Conservation (phyloP, 2,888 invertebrate genomes). For the Limulus polyphemus region DNA sequence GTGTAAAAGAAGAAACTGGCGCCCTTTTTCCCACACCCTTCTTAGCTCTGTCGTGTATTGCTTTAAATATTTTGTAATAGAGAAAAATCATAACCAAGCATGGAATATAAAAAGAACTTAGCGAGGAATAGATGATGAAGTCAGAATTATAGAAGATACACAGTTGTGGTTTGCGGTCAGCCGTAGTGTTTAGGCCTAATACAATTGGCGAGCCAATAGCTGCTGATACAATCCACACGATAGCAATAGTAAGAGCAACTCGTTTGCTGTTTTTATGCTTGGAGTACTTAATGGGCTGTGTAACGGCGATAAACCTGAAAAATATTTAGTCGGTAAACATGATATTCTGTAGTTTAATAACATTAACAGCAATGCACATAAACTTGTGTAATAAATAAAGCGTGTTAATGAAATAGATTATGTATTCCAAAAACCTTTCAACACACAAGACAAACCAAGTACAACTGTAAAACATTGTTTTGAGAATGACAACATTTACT, state of each 20-base stretch:
- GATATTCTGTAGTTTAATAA: too few relatives aligned
- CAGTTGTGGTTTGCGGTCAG: constrained; percentile 53
- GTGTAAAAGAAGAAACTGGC: not conserved
- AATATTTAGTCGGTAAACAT: not conserved
- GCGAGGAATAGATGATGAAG: constrained; percentile 93
- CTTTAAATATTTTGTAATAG: constrained; percentile 94
- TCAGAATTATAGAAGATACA: constrained; percentile 96
- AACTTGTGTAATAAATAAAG: too few relatives aligned
- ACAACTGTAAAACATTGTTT: too few relatives aligned
- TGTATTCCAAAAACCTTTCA: too few relatives aligned
- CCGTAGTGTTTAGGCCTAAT: constrained; percentile 86
- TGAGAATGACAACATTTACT: too few relatives aligned
- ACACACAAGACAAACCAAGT: too few relatives aligned
- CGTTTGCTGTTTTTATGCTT: constrained; percentile 93
- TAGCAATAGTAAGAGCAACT: constrained; percentile 83
- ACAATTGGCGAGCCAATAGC: constrained; percentile 94
- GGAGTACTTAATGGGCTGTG: constrained; percentile 96
- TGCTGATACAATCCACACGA: constrained; percentile 90
- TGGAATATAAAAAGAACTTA: constrained; percentile 97
- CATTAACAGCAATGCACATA: too few relatives aligned
- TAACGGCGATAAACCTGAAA: constrained; percentile 93
- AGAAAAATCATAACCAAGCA: constrained; percentile 96
- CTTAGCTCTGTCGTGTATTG: constrained; percentile 67
- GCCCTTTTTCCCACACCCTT: constrained; percentile 59
- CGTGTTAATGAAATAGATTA: too few relatives aligned